A percentile compares a stretch with the other conserved stretches of the same genome.
These are phyloP conservation scores for Elysia crispata DNA, from an alignment of 2,888 invertebrate species.

Conservation along the genomic window DNA sequence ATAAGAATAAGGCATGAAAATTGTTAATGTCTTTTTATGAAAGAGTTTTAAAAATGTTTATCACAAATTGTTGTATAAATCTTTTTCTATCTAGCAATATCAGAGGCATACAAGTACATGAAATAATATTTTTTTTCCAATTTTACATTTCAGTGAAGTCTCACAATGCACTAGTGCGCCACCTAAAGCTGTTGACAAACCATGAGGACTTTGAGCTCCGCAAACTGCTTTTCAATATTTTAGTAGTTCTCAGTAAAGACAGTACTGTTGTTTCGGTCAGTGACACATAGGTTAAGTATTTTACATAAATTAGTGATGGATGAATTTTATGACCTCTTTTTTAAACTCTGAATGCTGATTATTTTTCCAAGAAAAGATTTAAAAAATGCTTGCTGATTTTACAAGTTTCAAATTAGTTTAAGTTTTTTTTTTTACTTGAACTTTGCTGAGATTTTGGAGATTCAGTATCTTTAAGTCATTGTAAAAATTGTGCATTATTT, in stretches of 20 bases:
- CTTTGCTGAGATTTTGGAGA: too few species aligned
- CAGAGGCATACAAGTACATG: too few species aligned
- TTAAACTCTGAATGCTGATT: background rate
- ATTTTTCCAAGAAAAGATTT: background rate
- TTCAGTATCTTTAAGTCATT: background rate
- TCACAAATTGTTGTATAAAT: too few species aligned
- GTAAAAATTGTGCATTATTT: background rate
- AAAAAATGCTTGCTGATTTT: background rate
- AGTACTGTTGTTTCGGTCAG: conserved; percentile 69
- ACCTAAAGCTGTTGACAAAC: conserved; percentile 72
- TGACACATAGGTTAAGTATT: background rate
- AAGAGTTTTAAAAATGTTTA: too few species aligned
- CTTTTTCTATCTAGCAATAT: too few species aligned
- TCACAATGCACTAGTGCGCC: conserved; percentile 75
- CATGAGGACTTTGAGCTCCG: conserved; percentile 78
- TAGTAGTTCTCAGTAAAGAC: conserved; percentile 73
- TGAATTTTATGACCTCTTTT: too few species aligned
- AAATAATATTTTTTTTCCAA: too few species aligned
- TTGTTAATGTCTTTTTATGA: too few species aligned
- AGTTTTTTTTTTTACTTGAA: too few species aligned
- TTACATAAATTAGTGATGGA: too few species aligned
- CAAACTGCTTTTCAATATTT: conserved; percentile 75
- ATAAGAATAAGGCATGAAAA: too few species aligned
- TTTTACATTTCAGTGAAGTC: conserved; percentile 73
- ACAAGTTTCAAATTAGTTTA: background rate